Percentiles rank a stretch among this genome's conserved stretches.
Evolutionary conservation across 2,888 invertebrate genomes (phyloP).

Genomic region (Diogma glabrata): DNA sequence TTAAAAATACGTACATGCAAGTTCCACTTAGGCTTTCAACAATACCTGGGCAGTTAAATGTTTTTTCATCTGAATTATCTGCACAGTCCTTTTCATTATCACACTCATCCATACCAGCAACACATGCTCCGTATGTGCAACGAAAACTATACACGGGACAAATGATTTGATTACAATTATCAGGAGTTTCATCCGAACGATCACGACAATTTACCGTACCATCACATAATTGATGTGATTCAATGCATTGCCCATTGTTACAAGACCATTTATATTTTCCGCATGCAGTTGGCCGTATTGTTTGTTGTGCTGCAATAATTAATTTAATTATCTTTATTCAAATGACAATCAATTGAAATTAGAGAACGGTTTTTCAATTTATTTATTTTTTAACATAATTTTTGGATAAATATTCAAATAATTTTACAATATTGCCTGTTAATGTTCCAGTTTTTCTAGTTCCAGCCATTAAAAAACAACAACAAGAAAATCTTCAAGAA

Average conservation of each 20-base stretch:
- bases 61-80: conserved; percentile 15
- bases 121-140: conserved; percentile 49
- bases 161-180: conserved; percentile 24
- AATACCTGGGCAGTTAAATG: conserved; percentile 10
- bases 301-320: background rate
- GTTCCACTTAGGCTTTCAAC: conserved; percentile 11
- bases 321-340: too few species aligned
- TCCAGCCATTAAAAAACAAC: too few species aligned
- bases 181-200: conserved; percentile 20
- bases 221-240: conserved; percentile 26
- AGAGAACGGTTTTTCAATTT: too few species aligned
- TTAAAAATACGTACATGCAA: conserved; percentile 18
- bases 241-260: conserved; percentile 16
- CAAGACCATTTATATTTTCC: conserved; percentile 12
- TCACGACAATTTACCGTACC: conserved; percentile 24
- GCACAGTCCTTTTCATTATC: conserved; percentile 13
- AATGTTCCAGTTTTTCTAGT: too few species aligned
- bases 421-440: too few species aligned
- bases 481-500: too few species aligned
- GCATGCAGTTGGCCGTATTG: background rate
- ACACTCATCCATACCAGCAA: conserved; percentile 43
- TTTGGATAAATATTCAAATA: too few species aligned
- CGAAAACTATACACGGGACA: conserved; percentile 45
- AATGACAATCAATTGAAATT: too few species aligned
- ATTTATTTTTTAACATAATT: too few species aligned